Conservation (phyloP, 2,113 vertebrate genomes). For the Oryzias woworae region DNA sequence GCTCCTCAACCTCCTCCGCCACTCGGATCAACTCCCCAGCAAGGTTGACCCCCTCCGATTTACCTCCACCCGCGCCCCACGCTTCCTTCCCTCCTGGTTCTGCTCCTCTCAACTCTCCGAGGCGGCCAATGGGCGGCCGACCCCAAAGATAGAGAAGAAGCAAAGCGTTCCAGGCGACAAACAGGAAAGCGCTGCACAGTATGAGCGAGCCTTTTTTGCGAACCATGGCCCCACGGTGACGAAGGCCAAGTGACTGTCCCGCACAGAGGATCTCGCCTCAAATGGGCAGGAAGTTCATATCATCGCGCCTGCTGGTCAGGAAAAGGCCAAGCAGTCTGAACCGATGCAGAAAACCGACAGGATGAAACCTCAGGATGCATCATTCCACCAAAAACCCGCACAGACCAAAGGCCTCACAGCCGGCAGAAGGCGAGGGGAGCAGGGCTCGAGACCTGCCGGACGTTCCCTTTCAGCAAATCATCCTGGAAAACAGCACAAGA, state of each 20-base stretch:
- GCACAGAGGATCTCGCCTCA: slow-evolving; percentile 15
- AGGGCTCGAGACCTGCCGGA: too few relatives aligned
- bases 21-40: slow-evolving; percentile 83
- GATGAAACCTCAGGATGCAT: slow-evolving; percentile 4
- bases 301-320: slow-evolving; percentile 20
- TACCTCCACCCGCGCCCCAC: slow-evolving; percentile 63
- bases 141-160: slow-evolving; percentile 93
- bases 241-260: slow-evolving; percentile 11
- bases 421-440: too few relatives aligned
- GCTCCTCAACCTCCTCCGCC: slow-evolving; percentile 82
- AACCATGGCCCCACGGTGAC: slow-evolving; percentile 85
- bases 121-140: slow-evolving; percentile 76
- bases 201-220: slow-evolving; percentile 87
- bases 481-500: too few relatives aligned
- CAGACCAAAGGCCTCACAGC: too few relatives aligned
- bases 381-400: slow-evolving; percentile 10
- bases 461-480: too few relatives aligned
- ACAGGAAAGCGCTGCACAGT: slow-evolving; percentile 88
- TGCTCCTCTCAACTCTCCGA: slow-evolving; percentile 69
- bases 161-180: slow-evolving; percentile 90
- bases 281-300: slow-evolving; percentile 8
- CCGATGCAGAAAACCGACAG: background rate
- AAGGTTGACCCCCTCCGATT: slow-evolving; percentile 64
- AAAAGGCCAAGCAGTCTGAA: background rate
- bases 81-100: slow-evolving; percentile 77